Base-by-base conservation (phyloP, 2,113 vertebrate species). In the Panthera leo region DNA sequence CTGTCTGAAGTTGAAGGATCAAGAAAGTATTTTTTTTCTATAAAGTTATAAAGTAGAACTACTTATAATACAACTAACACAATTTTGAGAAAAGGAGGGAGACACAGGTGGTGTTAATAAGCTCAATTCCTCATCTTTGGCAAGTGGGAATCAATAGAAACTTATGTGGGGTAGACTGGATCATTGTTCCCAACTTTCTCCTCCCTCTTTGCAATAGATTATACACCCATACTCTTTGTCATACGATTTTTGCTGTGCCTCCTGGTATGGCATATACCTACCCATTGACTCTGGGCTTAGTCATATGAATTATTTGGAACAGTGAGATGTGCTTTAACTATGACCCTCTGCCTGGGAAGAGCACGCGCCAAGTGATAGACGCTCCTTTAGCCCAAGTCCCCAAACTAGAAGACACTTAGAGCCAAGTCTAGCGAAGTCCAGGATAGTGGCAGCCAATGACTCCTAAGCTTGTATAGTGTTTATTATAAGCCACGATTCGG, bases 1-100 rank as follows among this genome's bases (percentile, higher is more conserved):
- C 23, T 92, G n/a, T 89, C 31, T 83, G 48, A 83, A 96, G 27
- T 39, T 86, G 48, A 95, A 53, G 61, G 39, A 48, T 63, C 45
- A 79, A 91, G 55, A 70, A 91, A 95, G n/a, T 19, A 85, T 36
- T 94, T 91, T 75, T 75, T 93, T 10, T 96, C 21, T 71, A 23
- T 84, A 80, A 89, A 80, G 45, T 61, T 78, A 89, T 53, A 65
- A 92, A 90, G 19, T 85, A 91, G 53, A 94, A 90, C 19, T 75
- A 34, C 3, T 31, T 51, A 21, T 45, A 71, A 83, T 16, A 65
- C 36, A 93, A 36, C 39, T 63, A 58, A 51, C 48, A 51, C 92
- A 80, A 55, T 45, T 71, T 48, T 61, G 68, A 91, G 68, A 53
- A 25, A 19, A 86, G 34, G 34, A 75, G 15, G 31, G 58, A 80